Conservation (phyloP, 1,140 invertebrate genomes). For the Caenorhabditis remanei region DNA sequence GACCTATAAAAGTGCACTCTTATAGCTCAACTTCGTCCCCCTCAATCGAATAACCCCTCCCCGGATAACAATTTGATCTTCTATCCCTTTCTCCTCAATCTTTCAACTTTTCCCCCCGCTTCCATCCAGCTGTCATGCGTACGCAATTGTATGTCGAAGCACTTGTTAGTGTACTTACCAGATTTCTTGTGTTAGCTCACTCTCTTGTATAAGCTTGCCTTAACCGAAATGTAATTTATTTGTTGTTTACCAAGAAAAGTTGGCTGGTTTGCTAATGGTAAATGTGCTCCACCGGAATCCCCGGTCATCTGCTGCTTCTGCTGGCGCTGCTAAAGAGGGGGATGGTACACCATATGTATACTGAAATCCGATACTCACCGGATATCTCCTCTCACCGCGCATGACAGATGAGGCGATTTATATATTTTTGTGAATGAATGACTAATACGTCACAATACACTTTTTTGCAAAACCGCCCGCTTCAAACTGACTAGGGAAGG, state of each 20-base stretch:
- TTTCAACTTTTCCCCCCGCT: conserved; percentile 1
- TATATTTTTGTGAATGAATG: not conserved
- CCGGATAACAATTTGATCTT: not conserved
- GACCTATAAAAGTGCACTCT: too few species aligned
- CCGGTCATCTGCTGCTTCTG: not conserved
- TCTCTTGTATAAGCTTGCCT: not conserved
- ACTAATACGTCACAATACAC: not conserved
- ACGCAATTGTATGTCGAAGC: conserved; percentile 25
- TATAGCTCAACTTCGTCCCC: too few species aligned
- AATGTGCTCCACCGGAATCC: too few species aligned
- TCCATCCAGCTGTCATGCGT: not conserved
- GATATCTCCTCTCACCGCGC: conserved; percentile 1
- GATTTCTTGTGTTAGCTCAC: not conserved
- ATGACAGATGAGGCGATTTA: not conserved
- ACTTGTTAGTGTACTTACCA: not conserved
- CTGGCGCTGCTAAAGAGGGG: not conserved
- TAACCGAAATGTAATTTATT: conserved; percentile 25
- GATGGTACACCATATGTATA: not conserved
- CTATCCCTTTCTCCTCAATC: not conserved
- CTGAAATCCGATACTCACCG: conserved; percentile 10
- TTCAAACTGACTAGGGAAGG: too few species aligned
- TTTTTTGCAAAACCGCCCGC: not conserved
- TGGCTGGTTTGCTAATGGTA: too few species aligned
- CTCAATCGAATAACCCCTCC: too few species aligned
- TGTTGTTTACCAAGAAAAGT: not conserved